Evolutionary conservation across 2,888 invertebrate genomes (phyloP).

Genomic region (Acronicta leporina): DNA sequence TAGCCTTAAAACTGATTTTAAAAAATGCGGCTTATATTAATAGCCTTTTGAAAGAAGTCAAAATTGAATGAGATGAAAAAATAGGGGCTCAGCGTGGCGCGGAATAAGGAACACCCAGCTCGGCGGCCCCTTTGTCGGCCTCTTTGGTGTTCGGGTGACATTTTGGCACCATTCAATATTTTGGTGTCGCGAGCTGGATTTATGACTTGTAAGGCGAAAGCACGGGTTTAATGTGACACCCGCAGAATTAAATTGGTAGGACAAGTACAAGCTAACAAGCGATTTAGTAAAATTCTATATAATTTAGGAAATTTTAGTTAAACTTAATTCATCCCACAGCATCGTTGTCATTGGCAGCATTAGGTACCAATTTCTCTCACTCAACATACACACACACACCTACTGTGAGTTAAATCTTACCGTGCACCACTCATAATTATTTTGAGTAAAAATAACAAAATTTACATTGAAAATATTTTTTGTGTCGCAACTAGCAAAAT

Average conservation of each 20-base stretch:
- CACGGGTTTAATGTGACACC: slow-evolving; percentile 66
- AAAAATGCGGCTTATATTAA: slow-evolving; percentile 89
- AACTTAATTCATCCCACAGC: not conserved
- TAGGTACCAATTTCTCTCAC: not conserved
- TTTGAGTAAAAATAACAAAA: not conserved
- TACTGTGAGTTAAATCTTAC: not conserved
- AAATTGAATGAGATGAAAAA: slow-evolving; percentile 89
- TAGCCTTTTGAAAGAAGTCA: slow-evolving; percentile 89
- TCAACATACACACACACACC: too few relatives aligned
- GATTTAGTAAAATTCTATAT: slow-evolving; percentile 7
- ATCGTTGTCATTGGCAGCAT: not conserved
- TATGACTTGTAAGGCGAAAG: slow-evolving; percentile 83
- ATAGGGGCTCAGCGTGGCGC: slow-evolving; percentile 83
- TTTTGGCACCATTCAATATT: slow-evolving; percentile 89
- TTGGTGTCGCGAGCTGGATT: slow-evolving; percentile 87
- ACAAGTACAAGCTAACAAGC: slow-evolving; percentile 38
- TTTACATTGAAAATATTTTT: not conserved
- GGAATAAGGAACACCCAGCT: slow-evolving; percentile 86
- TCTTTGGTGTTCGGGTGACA: slow-evolving; percentile 86
- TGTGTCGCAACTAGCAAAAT: slow-evolving; percentile 1
- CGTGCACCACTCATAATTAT: not conserved
- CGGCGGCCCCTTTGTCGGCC: slow-evolving; percentile 85
- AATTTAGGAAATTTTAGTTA: not conserved
- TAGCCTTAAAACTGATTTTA: slow-evolving; percentile 84
- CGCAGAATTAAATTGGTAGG: slow-evolving; percentile 55